These are phyloP conservation scores for Physocephala rufipes DNA, from an alignment of 2,888 invertebrate genomes.

Conservation along the genomic window DNA sequence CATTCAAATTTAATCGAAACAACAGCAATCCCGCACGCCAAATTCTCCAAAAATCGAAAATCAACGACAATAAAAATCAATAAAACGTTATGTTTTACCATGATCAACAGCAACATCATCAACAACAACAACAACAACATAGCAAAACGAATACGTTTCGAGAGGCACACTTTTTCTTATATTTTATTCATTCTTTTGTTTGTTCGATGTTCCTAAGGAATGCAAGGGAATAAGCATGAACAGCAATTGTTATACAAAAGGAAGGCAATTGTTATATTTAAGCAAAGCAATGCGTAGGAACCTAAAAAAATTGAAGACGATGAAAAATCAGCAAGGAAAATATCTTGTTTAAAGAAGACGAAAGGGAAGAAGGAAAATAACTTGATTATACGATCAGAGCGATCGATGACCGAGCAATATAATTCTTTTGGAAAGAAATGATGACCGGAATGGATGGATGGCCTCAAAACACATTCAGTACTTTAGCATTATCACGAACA, in stretches of 20 bases:
- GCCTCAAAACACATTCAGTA: no score
- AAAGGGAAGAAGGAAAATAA: neutral
- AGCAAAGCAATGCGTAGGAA: no score
- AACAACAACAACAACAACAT: neutral
- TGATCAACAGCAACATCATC: neutral
- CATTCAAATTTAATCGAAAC: no score
- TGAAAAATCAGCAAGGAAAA: neutral
- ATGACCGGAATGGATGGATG: no score
- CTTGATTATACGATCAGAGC: no score
- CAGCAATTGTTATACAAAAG: neutral
- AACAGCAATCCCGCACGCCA: neutral
- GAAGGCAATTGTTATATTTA: neutral
- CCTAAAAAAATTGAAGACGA: neutral
- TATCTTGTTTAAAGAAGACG: neutral
- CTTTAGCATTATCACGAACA: no score
- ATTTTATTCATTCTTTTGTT: neutral
- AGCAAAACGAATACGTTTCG: conserved; percentile 11
- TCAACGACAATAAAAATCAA: conserved; percentile 2
- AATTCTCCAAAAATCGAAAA: neutral
- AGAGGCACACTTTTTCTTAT: neutral
- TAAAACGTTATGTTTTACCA: neutral
- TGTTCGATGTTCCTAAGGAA: conserved; percentile 3
- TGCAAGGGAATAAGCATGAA: conserved; percentile 1
- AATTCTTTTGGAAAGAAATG: no score
- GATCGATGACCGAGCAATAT: no score